Base-by-base conservation (phyloP, 2,797 vertebrate species). In the Thamnophis elegans region DNA sequence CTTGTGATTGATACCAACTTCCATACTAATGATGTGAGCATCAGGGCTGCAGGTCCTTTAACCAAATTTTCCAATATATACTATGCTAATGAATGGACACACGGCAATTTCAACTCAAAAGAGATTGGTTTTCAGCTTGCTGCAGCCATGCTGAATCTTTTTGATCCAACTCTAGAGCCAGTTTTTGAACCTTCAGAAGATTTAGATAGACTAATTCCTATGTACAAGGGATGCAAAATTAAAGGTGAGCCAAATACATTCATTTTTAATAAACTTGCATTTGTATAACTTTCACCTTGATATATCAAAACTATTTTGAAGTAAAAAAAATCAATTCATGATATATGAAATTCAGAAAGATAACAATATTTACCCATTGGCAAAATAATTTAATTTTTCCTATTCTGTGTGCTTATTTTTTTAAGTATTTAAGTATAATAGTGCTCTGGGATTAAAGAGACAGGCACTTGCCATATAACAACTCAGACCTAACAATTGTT, bases 51-150 rank as follows among this genome's bases (percentile, higher is more conserved):
- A 1, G 99, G 99, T 5, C 97, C 99, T 26, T 97, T 99, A 94
- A 99, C 99, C 68, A 99, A 98, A 92, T 99, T 98, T 97, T 98
- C 98, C 91, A 98, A 97, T 26, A 93, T 96, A 32, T 99, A 98
- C 93, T 97, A 98, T 16, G 94, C 97, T 3, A 98, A 98, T 5
- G 97, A 98, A n/a, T 98, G 98, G 98, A 97, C 98, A 20, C 98
- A 99, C 85, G 97, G 94, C 93, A 95, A 96, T 96, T 99, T 98
- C 96, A 99, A 88, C 96, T 99, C 99, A 55, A 98, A 96, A 95
- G 98, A 99, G 93, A 96, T 99, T 90, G 99, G 99, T 26, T 98
- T 95, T 94, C 98, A 98, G 32, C 97, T 99, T 95, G 99, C 99
- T 3, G 96, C 96, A 32, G 94, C 85, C 20, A 94, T 99, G 97